These are phyloP conservation scores for Orius laevigatus DNA, from an alignment of 1,140 invertebrate genomes.

Conservation along the genomic window DNA sequence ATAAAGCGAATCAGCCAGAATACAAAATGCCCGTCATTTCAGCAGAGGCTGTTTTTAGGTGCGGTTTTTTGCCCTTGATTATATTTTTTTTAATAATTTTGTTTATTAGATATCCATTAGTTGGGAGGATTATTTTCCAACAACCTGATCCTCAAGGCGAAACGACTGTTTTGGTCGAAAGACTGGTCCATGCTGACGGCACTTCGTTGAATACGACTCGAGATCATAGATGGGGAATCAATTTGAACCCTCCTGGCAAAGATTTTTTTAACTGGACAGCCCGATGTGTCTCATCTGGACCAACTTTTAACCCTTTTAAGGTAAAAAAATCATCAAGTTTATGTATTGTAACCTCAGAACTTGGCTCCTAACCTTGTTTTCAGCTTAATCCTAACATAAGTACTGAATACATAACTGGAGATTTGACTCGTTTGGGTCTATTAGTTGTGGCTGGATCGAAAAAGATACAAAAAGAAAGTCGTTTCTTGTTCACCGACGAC, in stretches of 20 bases:
- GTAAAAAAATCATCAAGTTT: constrained; percentile 27
- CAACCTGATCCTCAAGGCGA: constrained; percentile 66
- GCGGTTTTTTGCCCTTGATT: no score
- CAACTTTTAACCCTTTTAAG: constrained; percentile 62
- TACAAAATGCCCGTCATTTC: constrained; percentile 54
- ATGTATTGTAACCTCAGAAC: neutral
- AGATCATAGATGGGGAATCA: constrained; percentile 42
- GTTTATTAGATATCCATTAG: constrained; percentile 53
- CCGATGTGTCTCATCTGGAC: constrained; percentile 65
- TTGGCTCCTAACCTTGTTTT: constrained; percentile 1
- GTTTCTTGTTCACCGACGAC: constrained; percentile 60
- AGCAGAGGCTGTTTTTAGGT: constrained; percentile 51
- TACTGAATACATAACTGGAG: constrained; percentile 26
- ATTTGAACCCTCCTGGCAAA: constrained; percentile 42
- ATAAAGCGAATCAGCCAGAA: constrained; percentile 32
- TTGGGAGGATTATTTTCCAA: constrained; percentile 69
- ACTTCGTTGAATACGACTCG: constrained; percentile 58
- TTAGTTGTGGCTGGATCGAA: constrained; percentile 58
- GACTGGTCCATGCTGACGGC: constrained; percentile 72
- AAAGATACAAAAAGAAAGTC: constrained; percentile 40
- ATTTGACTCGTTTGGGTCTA: constrained; percentile 42
- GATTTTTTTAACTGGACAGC: constrained; percentile 85
- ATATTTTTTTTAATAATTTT: neutral
- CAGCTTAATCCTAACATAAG: constrained; percentile 8
- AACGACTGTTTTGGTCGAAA: constrained; percentile 49